Conservation (phyloP, 1,140 invertebrate genomes). For the Monochamus saltuarius region DNA sequence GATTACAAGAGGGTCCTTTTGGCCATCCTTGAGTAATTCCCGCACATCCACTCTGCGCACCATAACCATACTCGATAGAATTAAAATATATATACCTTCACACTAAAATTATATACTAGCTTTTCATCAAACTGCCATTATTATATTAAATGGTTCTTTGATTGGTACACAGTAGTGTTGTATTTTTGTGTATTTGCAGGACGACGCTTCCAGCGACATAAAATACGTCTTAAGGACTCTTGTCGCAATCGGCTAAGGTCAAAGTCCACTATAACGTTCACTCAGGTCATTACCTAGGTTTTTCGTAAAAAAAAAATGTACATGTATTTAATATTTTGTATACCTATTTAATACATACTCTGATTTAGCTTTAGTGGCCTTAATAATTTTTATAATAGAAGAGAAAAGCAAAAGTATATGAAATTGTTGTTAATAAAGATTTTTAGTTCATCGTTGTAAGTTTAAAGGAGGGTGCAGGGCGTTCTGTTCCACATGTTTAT, state of each 20-base stretch:
- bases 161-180: constrained; percentile 7
- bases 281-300: constrained; percentile 24
- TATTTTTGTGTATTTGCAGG: constrained; percentile 47
- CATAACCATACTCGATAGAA: constrained; percentile 35
- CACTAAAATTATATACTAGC: constrained; percentile 25
- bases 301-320: constrained; percentile 12
- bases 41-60: constrained; percentile 31
- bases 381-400: constrained; percentile 24
- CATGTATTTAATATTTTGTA: constrained; percentile 1
- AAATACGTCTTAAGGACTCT: constrained; percentile 47
- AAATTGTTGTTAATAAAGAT: constrained; percentile 14
- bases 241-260: constrained; percentile 42
- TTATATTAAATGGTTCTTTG: constrained; percentile 21
- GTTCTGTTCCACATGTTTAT: constrained; percentile 19
- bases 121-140: constrained; percentile 42
- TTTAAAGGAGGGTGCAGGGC: constrained; percentile 28
- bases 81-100: constrained; percentile 25
- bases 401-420: constrained; percentile 10
- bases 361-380: constrained; percentile 35
- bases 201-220: constrained; percentile 43
- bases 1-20: constrained; percentile 88
- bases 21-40: constrained; percentile 69
- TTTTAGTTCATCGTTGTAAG: constrained; percentile 14
- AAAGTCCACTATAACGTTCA: constrained; percentile 21
- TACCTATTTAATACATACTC: constrained; percentile 15